phyloP scores from a whole-genome alignment of 2,797 vertebrate species.

The Manis crassicaudata region DNA sequence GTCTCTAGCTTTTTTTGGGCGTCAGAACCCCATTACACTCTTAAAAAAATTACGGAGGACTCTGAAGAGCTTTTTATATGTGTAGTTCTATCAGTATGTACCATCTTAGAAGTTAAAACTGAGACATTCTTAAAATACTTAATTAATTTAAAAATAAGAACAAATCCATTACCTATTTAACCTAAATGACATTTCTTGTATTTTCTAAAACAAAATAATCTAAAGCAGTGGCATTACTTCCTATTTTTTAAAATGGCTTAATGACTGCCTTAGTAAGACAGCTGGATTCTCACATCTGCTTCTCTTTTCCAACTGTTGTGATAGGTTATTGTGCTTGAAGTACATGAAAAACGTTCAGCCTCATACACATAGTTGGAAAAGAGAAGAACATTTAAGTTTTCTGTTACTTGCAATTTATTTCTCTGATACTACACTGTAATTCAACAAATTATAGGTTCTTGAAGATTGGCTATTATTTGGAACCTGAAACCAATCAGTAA shows the following conservation, averaged over 20 bases:
- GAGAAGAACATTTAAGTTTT: background rate
- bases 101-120: background rate
- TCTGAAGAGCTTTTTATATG: background rate
- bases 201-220: background rate
- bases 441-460: background rate
- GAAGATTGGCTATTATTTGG: background rate
- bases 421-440: background rate
- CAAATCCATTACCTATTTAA: background rate
- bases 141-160: conserved; percentile 15
- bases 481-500: background rate
- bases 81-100: background rate
- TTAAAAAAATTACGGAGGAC: background rate
- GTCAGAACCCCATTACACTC: background rate
- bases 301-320: background rate
- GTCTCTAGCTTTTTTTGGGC: background rate
- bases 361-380: background rate
- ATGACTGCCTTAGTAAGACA: background rate
- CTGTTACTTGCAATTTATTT: background rate
- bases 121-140: background rate
- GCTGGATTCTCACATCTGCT: background rate
- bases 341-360: background rate
- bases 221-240: background rate
- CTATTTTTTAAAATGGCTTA: background rate
- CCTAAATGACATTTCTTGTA: background rate
- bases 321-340: background rate